A percentile compares a stretch with the other conserved stretches of the same genome.
phyloP scores from a whole-genome alignment of 2,797 vertebrate genomes.

The Ctenochaetus hawaiiensis region DNA sequence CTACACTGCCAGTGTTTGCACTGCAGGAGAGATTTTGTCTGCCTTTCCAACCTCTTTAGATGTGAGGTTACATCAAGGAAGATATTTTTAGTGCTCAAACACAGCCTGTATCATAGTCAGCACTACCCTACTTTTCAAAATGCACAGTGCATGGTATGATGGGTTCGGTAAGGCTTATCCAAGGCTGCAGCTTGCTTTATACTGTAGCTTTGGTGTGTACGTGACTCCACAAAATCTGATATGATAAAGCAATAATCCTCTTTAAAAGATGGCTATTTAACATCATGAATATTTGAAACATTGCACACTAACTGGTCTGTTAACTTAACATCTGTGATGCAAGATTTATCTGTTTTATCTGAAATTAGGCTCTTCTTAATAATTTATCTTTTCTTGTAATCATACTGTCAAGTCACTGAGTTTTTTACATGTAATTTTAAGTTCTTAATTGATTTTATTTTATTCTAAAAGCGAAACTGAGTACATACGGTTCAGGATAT shows the following conservation, averaged over 20 bases:
- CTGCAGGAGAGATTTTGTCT: neutral
- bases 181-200: neutral
- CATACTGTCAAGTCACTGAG: no score
- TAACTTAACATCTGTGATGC: neutral
- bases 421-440: no score
- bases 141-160: no score
- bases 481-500: no score
- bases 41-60: conserved; percentile 8
- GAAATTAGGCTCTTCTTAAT: neutral
- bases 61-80: neutral
- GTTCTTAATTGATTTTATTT: neutral
- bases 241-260: neutral
- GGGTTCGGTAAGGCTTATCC: neutral
- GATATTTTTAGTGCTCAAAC: conserved; percentile 16
- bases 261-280: neutral
- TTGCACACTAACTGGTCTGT: neutral
- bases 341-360: neutral
- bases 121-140: conserved; percentile 12
- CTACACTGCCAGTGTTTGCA: conserved; percentile 33
- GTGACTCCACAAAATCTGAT: neutral
- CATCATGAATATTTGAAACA: neutral
- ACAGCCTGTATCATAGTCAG: conserved; percentile 1
- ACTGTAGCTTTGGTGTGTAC: neutral
- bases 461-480: no score
- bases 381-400: neutral